These are phyloP conservation scores for Pollachius pollachius DNA, from an alignment of 2,113 vertebrate genomes.

Conservation along the genomic window DNA sequence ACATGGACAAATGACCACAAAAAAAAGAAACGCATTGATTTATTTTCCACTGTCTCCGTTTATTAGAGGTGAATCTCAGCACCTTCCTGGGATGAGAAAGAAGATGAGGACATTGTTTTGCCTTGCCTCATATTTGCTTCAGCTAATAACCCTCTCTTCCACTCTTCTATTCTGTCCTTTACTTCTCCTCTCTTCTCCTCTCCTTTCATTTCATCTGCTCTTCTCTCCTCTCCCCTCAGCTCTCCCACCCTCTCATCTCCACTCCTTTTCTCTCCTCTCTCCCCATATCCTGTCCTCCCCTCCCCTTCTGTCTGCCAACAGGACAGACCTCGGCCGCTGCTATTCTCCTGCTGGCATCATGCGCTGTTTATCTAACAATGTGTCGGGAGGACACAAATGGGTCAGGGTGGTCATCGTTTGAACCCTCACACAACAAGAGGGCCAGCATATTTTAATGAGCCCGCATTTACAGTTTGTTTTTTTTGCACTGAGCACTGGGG, in stretches of 20 bases:
- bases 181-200: not conserved
- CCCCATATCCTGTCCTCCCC: not conserved
- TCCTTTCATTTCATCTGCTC: not conserved
- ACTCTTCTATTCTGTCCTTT: not conserved
- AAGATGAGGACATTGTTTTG: not conserved
- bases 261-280: not conserved
- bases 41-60: not conserved
- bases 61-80: not conserved
- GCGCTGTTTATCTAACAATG: not conserved
- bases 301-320: not conserved
- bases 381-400: constrained; percentile 2
- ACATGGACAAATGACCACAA: not conserved
- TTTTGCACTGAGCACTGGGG: too few relatives aligned
- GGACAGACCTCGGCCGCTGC: not conserved
- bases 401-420: not conserved
- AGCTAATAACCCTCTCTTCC: not conserved
- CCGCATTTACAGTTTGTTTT: not conserved
- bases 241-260: not conserved
- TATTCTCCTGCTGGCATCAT: not conserved
- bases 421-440: not conserved
- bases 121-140: not conserved
- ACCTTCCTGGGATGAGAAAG: not conserved
- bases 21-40: not conserved
- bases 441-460: constrained; percentile 2
- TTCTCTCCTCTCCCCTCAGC: not conserved